Evolutionary conservation across 2,888 invertebrate species (phyloP).

Genomic region (Thecophora atra): DNA sequence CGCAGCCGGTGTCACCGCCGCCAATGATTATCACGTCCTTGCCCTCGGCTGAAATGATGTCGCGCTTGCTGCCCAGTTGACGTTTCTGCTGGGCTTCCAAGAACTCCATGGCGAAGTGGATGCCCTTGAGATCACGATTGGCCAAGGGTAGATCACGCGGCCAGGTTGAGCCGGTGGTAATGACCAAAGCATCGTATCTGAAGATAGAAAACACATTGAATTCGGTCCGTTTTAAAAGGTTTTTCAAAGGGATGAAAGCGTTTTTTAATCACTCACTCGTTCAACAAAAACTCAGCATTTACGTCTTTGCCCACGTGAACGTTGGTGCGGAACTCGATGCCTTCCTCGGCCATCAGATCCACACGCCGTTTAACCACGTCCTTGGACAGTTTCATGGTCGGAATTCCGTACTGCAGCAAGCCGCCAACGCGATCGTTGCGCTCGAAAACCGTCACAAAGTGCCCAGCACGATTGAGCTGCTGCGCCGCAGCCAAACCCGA

Average conservation of each 20-base stretch:
- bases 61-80: conserved; percentile 76
- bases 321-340: conserved; percentile 87
- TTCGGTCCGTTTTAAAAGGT: not conserved
- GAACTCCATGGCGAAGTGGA: conserved; percentile 98
- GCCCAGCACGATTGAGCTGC: conserved; percentile 94
- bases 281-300: conserved; percentile 75
- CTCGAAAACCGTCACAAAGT: conserved; percentile 95
- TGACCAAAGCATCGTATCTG: conserved; percentile 85
- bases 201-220: conserved; percentile 2
- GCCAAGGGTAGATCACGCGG: conserved; percentile 89
- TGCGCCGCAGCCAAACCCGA: conserved; percentile 96
- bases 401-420: conserved; percentile 96
- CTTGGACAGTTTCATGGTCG: conserved; percentile 98
- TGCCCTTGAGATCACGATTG: conserved; percentile 89
- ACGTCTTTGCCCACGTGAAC: conserved; percentile 92
- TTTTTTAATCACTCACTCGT: conserved; percentile 68
- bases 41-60: conserved; percentile 83
- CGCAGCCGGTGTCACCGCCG: conserved; percentile 90
- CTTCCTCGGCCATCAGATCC: conserved; percentile 86
- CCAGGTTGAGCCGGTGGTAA: conserved; percentile 96
- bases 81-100: conserved; percentile 96
- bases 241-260: no score
- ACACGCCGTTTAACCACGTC: conserved; percentile 90
- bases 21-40: conserved; percentile 95
- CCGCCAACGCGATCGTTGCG: conserved; percentile 96